A percentile compares a stretch with the other conserved stretches of the same genome.
Evolutionary conservation across 2,797 vertebrate species (phyloP).

Genomic region (Lepus townsendii): DNA sequence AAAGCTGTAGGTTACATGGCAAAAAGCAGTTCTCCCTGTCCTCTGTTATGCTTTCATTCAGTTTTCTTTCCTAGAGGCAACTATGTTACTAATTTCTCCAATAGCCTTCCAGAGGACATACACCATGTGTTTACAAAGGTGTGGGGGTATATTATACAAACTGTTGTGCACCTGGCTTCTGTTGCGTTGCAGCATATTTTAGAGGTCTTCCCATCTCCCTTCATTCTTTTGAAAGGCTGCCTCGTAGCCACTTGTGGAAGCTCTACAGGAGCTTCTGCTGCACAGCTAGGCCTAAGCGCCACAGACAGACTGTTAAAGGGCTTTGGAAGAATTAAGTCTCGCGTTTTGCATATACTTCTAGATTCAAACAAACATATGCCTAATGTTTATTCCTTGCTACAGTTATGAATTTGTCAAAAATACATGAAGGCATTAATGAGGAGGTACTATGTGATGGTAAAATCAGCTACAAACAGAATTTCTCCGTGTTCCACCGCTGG

Average conservation of each 20-base stretch:
- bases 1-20: not conserved
- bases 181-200: not conserved
- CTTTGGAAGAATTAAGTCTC: slow-evolving; percentile 54
- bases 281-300: not conserved
- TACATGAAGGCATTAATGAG: not conserved
- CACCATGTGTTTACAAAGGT: not conserved
- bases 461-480: not conserved
- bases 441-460: not conserved
- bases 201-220: slow-evolving; percentile 2
- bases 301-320: not conserved
- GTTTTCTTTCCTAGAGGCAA: slow-evolving; percentile 35
- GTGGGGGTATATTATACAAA: not conserved
- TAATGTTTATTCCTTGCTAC: slow-evolving; percentile 18
- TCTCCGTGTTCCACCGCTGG: not conserved
- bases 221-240: slow-evolving; percentile 47
- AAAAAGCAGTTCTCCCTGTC: not conserved
- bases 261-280: not conserved
- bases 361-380: slow-evolving; percentile 37
- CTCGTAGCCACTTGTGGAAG: not conserved
- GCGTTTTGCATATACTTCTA: slow-evolving; percentile 16
- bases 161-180: slow-evolving; percentile 23
- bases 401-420: slow-evolving; percentile 40
- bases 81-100: not conserved
- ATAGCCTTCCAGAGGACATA: not conserved
- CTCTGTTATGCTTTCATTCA: not conserved